A percentile compares a stretch with the other conserved stretches of the same genome.
phyloP scores from a whole-genome alignment of 2,888 invertebrate species.

The Drosophila birchii region DNA sequence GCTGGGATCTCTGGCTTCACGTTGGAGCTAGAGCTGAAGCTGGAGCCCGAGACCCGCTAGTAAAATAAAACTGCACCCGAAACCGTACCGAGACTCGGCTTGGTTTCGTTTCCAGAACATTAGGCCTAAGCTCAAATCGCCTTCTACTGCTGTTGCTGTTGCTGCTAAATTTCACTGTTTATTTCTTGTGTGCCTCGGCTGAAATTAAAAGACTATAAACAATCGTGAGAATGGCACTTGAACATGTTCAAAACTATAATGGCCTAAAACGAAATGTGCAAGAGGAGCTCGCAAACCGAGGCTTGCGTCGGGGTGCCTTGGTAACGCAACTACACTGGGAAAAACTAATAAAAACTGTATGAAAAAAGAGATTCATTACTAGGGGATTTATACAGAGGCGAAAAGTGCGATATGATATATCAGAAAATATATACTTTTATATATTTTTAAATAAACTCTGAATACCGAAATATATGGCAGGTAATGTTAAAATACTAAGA shows the following conservation, averaged over 20 bases:
- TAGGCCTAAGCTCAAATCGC: conserved; percentile 66
- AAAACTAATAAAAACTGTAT: neutral
- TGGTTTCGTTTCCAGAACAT: conserved; percentile 62
- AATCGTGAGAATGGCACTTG: conserved; percentile 81
- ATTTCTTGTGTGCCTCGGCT: conserved; percentile 71
- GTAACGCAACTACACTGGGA: conserved; percentile 16
- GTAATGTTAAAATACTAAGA: too few species aligned
- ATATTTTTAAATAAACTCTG: too few species aligned
- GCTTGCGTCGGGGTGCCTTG: conserved; percentile 26
- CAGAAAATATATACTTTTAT: neutral
- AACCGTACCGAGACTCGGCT: conserved; percentile 19
- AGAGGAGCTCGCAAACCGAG: conserved; percentile 56
- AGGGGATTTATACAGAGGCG: neutral
- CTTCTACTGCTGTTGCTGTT: conserved; percentile 30
- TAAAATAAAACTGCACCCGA: conserved; percentile 48
- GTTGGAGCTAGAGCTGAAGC: neutral
- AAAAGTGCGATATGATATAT: neutral
- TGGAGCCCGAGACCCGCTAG: conserved; percentile 9
- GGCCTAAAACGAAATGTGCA: conserved; percentile 75
- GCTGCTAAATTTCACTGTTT: conserved; percentile 77
- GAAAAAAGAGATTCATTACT: too few species aligned
- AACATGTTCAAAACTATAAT: conserved; percentile 76
- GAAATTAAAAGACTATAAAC: conserved; percentile 81
- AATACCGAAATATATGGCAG: too few species aligned
- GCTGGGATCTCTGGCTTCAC: conserved; percentile 1